Base-by-base conservation (phyloP, 2,888 invertebrate genomes). In the Microctonus brassicae region DNA sequence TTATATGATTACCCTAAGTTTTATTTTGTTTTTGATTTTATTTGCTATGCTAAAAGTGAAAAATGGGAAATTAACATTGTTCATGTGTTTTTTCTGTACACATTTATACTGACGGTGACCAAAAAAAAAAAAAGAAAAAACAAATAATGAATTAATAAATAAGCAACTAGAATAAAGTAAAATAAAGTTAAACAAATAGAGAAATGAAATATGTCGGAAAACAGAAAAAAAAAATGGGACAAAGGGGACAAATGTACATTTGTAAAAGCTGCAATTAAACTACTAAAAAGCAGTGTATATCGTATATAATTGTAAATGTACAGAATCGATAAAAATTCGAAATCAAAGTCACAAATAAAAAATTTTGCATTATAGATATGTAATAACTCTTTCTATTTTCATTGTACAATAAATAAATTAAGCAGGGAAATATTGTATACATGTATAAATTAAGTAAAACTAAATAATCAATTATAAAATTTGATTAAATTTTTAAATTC, bases 331-430 rank as follows among this genome's bases (percentile, higher is more conserved):
- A 75, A 77, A 79, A 80, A 79, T 80, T 78, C 36, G 72, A 78
- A 77, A 79, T 80, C 76, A 76, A 79, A 79, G 76, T 79, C 76
- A 76, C 77, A 79, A 84, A 83, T 84, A 85, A 85, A 85, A n/a
- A 82, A 79, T 84, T 85, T 83, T 83, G 81, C 83, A 84, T 84
- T 79, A 80, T 81, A 80, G 47, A 72, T 61, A 36, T 69, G 29
- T 36, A 24, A 6, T 55, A 11, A 24, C 10, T 55, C n/a, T n/a
- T 26, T 22, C 17, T 72, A 42, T 72, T 64, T 70, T 24, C 53
- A 34, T 58, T 60, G 22, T 24, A 11, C 11, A 22, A 11, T 26
- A 24, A 26, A 24, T 26, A 0, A 47, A 47, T 47, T 47, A 36
- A 5, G 1, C 5, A 36, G 36, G 10, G 4, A 10, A 9, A 36